Base-by-base conservation (phyloP, 2,797 vertebrate genomes). In the Darevskia nairensis region DNA sequence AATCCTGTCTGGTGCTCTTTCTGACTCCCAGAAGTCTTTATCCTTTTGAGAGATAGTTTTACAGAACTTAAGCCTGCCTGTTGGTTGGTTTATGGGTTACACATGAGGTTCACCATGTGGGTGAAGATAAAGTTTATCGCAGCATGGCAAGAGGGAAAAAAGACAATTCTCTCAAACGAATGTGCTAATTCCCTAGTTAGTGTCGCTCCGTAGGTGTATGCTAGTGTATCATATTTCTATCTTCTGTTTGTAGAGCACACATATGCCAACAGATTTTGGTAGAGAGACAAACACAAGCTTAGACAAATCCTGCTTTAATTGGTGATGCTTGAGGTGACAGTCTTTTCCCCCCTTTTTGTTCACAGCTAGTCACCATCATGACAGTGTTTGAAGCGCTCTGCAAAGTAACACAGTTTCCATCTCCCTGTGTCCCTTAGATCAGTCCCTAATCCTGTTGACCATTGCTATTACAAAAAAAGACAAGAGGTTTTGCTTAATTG, bases 401-500 rank as follows among this genome's bases (percentile, higher is more conserved):
- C 2, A 2, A 8, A 80, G 84, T 69, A 80, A 75, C 5, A 29
- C 46, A 82, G 91, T 94, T 50, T 91, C 92, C 77, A 82, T 89
- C 92, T 79, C 91, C 71, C 90, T 23, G 23, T 4, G 3, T 89
- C 86, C 89, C 89, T 94, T 44, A 87, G 90, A 91, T 89, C 86
- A 19, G 10, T 2, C 80, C 85, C 32, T 93, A 93, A 94, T 94
- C 91, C 79, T 66, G 91, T 90, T 91, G 91, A 88, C 93, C 91
- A 84, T 68, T 90, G 79, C 88, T 92, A 96, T 94, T 95, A 94
- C 88, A 91, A 86, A 89, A 69, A 29, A 72, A n/a, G 69, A 88
- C 93, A 94, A 88, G 93, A 93, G 94, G 92, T 90, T 95, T 91
- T 86, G 79, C 91, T 90, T 93, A 94, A 94, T 95, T 95, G 93